Conservation (phyloP, 2,113 vertebrate genomes). For the Pelodiscus sinensis region DNA sequence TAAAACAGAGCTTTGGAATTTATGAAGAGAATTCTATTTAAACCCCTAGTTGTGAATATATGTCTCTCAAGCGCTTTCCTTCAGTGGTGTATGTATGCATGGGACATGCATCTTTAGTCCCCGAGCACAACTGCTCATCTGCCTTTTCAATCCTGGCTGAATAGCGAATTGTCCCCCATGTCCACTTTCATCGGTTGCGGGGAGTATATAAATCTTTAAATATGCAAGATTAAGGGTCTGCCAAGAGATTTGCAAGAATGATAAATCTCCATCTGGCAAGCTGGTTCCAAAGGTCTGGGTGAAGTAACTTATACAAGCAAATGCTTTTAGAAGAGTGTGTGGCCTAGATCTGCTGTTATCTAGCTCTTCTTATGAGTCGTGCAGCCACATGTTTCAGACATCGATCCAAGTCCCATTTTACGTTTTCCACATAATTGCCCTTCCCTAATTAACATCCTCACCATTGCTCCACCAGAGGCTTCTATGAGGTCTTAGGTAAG, state of each 20-base stretch:
- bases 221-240: background rate
- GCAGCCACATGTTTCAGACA: accelerated
- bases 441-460: accelerated
- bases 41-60: background rate
- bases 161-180: background rate
- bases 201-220: background rate
- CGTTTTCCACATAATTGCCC: background rate
- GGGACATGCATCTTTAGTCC: accelerated
- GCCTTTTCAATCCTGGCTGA: background rate
- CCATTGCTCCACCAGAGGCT: background rate
- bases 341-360: background rate
- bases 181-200: background rate
- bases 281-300: background rate
- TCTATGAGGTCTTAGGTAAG: background rate
- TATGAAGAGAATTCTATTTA: background rate
- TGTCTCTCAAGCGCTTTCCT: background rate
- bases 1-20: background rate
- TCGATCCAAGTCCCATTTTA: background rate
- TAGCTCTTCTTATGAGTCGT: background rate
- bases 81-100: accelerated
- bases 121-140: background rate
- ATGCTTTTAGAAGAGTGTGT: background rate
- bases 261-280: background rate
- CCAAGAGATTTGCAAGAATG: background rate
- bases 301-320: background rate